These are phyloP conservation scores for Tetanocera ferruginea DNA, from an alignment of 2,888 invertebrate genomes.

Conservation along the genomic window DNA sequence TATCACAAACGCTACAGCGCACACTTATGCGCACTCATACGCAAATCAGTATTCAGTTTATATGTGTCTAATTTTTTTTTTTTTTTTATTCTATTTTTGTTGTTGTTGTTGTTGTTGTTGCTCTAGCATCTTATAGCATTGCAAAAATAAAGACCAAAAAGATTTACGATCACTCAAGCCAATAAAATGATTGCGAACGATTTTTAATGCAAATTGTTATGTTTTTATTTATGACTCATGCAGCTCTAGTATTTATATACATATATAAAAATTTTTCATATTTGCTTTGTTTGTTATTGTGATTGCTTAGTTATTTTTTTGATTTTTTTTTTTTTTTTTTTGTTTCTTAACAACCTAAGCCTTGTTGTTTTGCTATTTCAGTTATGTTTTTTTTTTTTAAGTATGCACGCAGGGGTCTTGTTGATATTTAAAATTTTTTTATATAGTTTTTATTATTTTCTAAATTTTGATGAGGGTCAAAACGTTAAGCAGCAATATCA, in stretches of 20 bases:
- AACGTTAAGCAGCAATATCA: constrained; percentile 33
- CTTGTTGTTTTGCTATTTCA: constrained; percentile 18
- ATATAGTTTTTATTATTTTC: constrained; percentile 7
- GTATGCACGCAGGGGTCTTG: constrained; percentile 27
- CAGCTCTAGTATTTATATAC: constrained; percentile 29
- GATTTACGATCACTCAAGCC: constrained; percentile 67
- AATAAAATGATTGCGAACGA: constrained; percentile 69
- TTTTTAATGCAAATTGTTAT: constrained; percentile 69
- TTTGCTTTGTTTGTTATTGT: constrained; percentile 14
- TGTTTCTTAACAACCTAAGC: constrained; percentile 30
- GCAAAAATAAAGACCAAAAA: constrained; percentile 48
- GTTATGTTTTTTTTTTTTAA: constrained; percentile 29
- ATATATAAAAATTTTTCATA: constrained; percentile 3
- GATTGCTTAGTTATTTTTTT: background rate
- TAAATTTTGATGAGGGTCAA: constrained; percentile 48
- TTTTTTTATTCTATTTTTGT: background rate
- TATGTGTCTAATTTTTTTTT: background rate
- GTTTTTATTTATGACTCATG: constrained; percentile 54
- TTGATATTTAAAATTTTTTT: constrained; percentile 22
- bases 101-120: too few species aligned
- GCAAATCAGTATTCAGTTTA: background rate
- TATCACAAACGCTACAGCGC: background rate
- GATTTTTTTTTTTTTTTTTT: too few species aligned
- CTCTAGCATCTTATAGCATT: background rate
- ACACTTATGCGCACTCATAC: background rate